Base-by-base conservation (phyloP, 2,113 vertebrate genomes). In the Chrysemys picta region DNA sequence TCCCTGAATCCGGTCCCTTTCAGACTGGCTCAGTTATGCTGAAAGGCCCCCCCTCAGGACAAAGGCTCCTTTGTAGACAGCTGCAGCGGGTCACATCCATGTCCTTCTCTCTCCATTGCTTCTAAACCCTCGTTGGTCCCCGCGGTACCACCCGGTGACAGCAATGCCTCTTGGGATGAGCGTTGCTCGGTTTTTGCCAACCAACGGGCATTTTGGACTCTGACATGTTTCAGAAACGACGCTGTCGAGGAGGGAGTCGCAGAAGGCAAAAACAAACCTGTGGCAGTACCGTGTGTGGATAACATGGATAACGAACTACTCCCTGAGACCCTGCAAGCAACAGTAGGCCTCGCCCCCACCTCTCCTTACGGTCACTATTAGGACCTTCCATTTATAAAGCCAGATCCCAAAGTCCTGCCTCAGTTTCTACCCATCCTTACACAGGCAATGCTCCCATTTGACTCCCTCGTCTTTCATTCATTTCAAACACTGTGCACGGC, bases 11-110 rank as follows among this genome's bases (percentile, higher is more conserved):
- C 0, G 0, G 72, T 94, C 89, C 47, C 85, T 95, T 89, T 88
- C 92, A 87, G 87, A 89, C 94, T 97, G 95, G 88, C 25, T 0
- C 8, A 3, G 65, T 21, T 0, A 0, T 45, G 83, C 3, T 76
- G 29, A 72, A 92, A 96, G 59, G 19, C 92, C 75, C 53, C 65
- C 54, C 47, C 2, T n/a, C 13, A 59, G 82, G 76, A 97, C 89
- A 97, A 96, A 95, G 89, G 93, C 92, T 69, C 1, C 81, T 96
- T 96, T 97, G 80, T 91, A 79, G 91, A 80, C 89, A 95, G 89
- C 89, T 69, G 93, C 76, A 59, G 89, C 80, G 47, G 3, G 31
- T 81, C 7, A 0, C 78, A 24, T 4, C 84, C 93, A 96, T n/a
- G 88, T 96, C 94, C 89, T 94, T 21, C 89, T 54, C 4, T 47